Percentiles rank a stretch among this genome's conserved stretches.
phyloP scores from a whole-genome alignment of 2,113 vertebrate genomes.

The Procavia capensis region DNA sequence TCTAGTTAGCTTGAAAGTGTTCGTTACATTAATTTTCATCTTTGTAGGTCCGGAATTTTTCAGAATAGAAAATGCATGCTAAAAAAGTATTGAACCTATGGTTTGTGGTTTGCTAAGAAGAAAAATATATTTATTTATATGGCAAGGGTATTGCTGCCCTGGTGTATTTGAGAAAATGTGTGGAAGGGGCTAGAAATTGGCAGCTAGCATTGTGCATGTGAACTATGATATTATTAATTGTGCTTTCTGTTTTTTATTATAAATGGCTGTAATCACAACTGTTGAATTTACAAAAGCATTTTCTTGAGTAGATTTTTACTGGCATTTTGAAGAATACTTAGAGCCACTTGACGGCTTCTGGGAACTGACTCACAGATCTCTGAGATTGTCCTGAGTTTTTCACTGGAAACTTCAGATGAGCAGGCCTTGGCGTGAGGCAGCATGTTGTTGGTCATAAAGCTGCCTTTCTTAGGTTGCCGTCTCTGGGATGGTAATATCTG shows the following conservation, averaged over 20 bases:
- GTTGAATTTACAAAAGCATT: slow-evolving; percentile 30
- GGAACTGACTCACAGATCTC: neutral
- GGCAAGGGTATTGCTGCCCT: neutral
- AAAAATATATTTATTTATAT: no score
- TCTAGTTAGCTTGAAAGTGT: neutral
- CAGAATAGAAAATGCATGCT: neutral
- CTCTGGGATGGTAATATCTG: neutral
- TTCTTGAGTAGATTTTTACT: neutral
- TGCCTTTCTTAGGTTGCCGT: neutral
- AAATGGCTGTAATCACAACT: neutral
- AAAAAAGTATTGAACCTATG: neutral
- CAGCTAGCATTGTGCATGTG: neutral
- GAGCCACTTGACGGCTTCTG: neutral
- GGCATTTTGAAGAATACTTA: slow-evolving; percentile 23
- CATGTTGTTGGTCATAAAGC: neutral
- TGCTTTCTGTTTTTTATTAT: neutral
- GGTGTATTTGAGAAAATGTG: neutral
- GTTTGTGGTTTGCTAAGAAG: slow-evolving; percentile 15
- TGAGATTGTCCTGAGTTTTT: neutral
- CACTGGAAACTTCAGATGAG: neutral
- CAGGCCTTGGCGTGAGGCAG: neutral
- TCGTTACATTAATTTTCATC: neutral
- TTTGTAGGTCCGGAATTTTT: neutral
- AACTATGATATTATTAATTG: neutral
- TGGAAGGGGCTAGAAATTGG: slow-evolving; percentile 1